phyloP scores from a whole-genome alignment of 1,140 invertebrate genomes.

The Zaprionus tsacasi region DNA sequence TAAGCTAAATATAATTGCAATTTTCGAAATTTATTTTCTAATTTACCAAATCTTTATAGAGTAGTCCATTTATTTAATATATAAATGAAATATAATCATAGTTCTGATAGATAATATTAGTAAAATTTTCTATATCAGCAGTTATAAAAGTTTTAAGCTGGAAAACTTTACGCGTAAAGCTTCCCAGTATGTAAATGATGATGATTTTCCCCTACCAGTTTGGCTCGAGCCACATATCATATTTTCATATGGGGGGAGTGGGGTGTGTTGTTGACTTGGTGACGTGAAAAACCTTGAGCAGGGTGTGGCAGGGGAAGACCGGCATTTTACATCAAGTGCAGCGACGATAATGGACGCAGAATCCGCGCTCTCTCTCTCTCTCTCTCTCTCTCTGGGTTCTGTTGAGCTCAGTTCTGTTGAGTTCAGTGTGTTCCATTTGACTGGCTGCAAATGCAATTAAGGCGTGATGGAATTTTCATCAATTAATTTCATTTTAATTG shows the following conservation, averaged over 20 bases:
- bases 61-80: too few relatives aligned
- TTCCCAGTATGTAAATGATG: neutral
- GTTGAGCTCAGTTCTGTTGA: neutral
- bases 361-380: neutral
- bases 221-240: neutral
- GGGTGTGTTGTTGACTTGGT: neutral
- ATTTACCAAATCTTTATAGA: too few relatives aligned
- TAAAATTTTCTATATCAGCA: neutral
- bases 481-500: constrained; percentile 77
- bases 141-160: neutral
- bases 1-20: too few relatives aligned
- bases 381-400: neutral
- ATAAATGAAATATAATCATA: neutral
- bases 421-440: constrained; percentile 31
- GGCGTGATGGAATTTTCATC: constrained; percentile 71
- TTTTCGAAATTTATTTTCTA: too few relatives aligned
- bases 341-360: constrained; percentile 22
- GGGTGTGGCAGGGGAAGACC: neutral
- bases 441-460: constrained; percentile 65
- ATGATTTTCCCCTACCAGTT: neutral
- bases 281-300: neutral
- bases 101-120: neutral
- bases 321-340: constrained; percentile 32
- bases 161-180: neutral
- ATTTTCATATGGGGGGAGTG: neutral